phyloP scores from a whole-genome alignment of 2,113 vertebrate genomes.

The Apodemus speciosus region DNA sequence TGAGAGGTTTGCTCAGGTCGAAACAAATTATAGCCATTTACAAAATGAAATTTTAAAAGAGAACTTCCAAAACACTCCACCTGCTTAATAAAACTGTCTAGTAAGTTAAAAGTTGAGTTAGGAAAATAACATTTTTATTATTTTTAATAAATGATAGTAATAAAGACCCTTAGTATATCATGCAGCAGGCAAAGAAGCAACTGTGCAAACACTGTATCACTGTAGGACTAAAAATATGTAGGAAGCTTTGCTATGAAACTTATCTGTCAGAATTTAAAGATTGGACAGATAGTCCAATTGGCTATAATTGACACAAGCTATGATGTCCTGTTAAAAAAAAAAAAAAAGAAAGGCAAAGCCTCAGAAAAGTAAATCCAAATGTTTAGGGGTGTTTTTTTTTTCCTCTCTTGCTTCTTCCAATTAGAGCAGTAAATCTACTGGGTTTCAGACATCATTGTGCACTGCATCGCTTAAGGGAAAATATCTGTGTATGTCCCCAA shows the following conservation, averaged over 20 bases:
- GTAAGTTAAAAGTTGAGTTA: slow-evolving; percentile 40
- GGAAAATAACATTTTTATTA: slow-evolving; percentile 1
- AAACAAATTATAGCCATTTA: slow-evolving; percentile 63
- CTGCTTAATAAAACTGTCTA: slow-evolving; percentile 40
- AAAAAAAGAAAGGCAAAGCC: background rate
- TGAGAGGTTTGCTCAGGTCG: slow-evolving; percentile 45
- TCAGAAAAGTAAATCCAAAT: slow-evolving; percentile 43
- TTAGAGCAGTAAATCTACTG: slow-evolving; percentile 29
- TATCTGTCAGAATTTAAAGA: slow-evolving; percentile 35
- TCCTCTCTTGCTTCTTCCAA: background rate
- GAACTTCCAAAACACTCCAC: slow-evolving; percentile 6
- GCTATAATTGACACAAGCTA: slow-evolving; percentile 1
- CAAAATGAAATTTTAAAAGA: slow-evolving; percentile 19
- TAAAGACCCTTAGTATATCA: background rate
- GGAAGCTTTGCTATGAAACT: background rate
- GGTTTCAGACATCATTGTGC: slow-evolving; percentile 22
- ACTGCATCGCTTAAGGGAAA: slow-evolving; percentile 30
- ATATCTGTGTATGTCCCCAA: slow-evolving; percentile 21
- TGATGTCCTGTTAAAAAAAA: background rate
- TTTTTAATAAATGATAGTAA: slow-evolving; percentile 57
- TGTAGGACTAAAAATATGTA: slow-evolving; percentile 39
- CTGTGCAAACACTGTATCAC: background rate
- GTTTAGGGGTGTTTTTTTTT: background rate
- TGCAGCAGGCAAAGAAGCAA: background rate
- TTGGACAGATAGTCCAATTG: background rate